Base-by-base conservation (phyloP, 1,140 invertebrate genomes). In the Solenopsis invicta region DNA sequence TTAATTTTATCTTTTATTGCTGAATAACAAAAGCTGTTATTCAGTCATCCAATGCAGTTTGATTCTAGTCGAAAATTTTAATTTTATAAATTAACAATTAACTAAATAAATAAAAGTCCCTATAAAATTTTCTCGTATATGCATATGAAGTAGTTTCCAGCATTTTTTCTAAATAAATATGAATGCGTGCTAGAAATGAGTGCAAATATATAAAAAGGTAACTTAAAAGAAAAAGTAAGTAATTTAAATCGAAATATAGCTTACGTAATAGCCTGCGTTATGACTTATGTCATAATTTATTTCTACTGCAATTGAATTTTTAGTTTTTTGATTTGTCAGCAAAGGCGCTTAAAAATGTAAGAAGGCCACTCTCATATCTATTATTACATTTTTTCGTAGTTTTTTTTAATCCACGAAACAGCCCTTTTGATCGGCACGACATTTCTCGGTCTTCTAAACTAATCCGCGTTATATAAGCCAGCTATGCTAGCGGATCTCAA, bases 391-490 rank as follows among this genome's bases (percentile, higher is more conserved):
- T 69, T 29, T 8, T 29, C 2, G 13, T 45, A 52, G 6, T 41
- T 78, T 4, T 66, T 66, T 29, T 81, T 21, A 71, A 80, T 72
- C 9, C 50, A 59, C 21, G 29, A 69, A 67, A 69, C 16, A 29
- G 59, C 18, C 37, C 52, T 74, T 24, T 67, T 71, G 41, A 81
- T 56, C 18, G 87, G 86, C 86, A 84, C 10, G 37, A 92, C 93
- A 92, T 91, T 94, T 93, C 90, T 92, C 90, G 93, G 94, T 94
- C 93, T 94, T 94, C 93, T 67, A 69, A 64, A 66, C 18, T 41
- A 37, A 67, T 61, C 50, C 74, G 52, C 61, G 80, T 90, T 92
- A 92, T 75, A 90, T 85, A 88, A 88, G n/a, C 56, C 37, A 41
- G 34, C 71, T 56, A 18, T 5, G n/a, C 13, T 80, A 34, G 52